phyloP scores from a whole-genome alignment of 2,797 vertebrate species.

The Lepus oiostolus region DNA sequence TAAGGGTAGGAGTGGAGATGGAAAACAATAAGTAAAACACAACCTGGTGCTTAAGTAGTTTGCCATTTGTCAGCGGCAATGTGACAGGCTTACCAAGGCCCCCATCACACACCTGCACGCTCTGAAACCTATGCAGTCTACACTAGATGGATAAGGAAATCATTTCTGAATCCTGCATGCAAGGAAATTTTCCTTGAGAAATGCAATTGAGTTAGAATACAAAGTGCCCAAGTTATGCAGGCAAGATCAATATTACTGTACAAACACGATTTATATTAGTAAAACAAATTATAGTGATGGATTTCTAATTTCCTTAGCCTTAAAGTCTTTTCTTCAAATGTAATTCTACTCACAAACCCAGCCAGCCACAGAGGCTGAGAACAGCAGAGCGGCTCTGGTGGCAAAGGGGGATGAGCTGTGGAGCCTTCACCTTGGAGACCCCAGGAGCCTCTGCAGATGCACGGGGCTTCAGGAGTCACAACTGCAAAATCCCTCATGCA shows the following conservation, averaged over 20 bases:
- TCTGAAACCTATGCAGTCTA: background rate
- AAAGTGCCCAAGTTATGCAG: background rate
- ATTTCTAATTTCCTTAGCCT: background rate
- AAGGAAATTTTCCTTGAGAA: constrained; percentile 41
- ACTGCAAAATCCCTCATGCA: background rate
- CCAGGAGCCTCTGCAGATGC: background rate
- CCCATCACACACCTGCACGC: background rate
- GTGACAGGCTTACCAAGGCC: background rate
- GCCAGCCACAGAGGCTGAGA: background rate
- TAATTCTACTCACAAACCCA: constrained; percentile 14
- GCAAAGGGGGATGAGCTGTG: background rate
- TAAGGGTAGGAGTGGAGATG: background rate
- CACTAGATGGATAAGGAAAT: background rate
- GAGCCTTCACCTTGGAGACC: background rate
- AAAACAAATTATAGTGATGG: background rate
- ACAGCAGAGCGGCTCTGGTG: constrained; percentile 2
- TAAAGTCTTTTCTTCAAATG: background rate
- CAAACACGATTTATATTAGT: background rate
- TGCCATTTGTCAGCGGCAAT: background rate
- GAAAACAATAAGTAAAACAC: background rate
- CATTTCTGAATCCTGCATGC: background rate
- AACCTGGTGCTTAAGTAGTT: background rate
- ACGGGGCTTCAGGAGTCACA: background rate
- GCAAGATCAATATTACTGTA: background rate
- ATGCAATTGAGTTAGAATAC: background rate